Evolutionary conservation across 2,113 vertebrate genomes (phyloP), one percentile per base, ranked within the genome.

Genomic region (Myiozetetes cayanensis): DNA sequence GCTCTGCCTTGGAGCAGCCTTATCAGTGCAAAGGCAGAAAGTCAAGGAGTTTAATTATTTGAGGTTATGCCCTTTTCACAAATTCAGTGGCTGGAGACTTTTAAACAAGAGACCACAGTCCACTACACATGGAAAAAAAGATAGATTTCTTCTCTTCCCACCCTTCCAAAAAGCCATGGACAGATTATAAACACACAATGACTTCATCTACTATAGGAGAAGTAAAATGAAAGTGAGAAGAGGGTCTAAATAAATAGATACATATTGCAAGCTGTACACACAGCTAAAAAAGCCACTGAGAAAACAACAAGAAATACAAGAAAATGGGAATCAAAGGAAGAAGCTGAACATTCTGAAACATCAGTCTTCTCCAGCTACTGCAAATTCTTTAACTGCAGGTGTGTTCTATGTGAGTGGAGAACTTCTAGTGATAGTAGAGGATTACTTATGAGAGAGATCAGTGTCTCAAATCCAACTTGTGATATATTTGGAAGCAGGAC

Each of bases 371-470:
- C 24, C 43, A 72, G 14, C 19, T 75, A 7, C 71, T 50, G 58
- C 30, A 27, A 28, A 52, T 68, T 68, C 79, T 88, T 43, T 52
- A 50, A 39, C 58, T 85, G 47, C 39, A 65, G 50, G 16, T 3
- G 0, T 82, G 27, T 22, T 87, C 58, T 66, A 2, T 41, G 6
- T 22, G 37, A 91, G 78, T 12, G 8, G 24, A 35, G 12, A 44
- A 59, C 12, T 78, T 55, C 11, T 5, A 56, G 58, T 24, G 73
- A 55, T 74, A 85, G 67, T 58, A 73, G 37, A 77, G 79, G 83
- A 93, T 96, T 93, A 87, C 12, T 87, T 78, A 73, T 66, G 67
- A 66, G 63, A 77, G 70, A 79, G 82, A 85, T 96, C 85, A 93
- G 85, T 53, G 83, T 39, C 87, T 63, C 67, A 94, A 90, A 94